phyloP scores from a whole-genome alignment of 2,797 vertebrate genomes.

The Sylvia borin region DNA sequence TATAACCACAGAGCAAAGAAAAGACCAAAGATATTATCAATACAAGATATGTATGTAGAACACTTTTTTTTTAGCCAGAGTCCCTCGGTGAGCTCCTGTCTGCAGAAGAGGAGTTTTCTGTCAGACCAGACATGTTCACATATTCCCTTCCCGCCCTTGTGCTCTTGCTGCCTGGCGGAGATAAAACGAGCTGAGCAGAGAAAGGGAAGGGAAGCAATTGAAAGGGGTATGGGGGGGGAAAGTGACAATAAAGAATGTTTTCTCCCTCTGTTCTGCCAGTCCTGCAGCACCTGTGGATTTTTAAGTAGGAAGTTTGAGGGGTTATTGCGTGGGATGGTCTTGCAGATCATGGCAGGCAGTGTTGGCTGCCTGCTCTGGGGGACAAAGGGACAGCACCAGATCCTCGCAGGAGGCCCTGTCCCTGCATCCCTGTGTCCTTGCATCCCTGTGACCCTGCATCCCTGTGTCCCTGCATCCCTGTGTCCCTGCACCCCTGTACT shows the following conservation, averaged over 20 bases:
- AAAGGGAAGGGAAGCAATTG: neutral
- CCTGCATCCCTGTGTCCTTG: neutral
- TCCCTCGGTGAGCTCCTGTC: neutral
- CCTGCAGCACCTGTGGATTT: neutral
- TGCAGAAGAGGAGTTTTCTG: neutral
- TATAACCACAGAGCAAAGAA: neutral
- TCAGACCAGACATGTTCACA: neutral
- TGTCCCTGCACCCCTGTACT: neutral
- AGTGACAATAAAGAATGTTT: neutral
- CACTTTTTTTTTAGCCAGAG: neutral
- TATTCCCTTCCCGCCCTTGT: neutral
- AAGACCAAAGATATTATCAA: neutral
- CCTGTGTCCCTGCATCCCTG: too few relatives aligned
- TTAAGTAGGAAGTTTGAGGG: neutral
- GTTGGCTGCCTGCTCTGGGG: neutral
- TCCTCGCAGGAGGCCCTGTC: neutral
- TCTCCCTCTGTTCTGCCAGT: neutral
- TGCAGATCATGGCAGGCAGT: neutral
- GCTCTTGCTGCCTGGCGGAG: neutral
- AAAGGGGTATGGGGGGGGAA: neutral
- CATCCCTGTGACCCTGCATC: neutral
- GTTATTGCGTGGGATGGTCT: fast-evolving
- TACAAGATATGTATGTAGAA: neutral
- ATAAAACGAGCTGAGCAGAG: neutral
- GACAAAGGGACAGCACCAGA: neutral